A percentile compares a stretch with the other conserved stretches of the same genome.
Evolutionary conservation across 1,140 invertebrate genomes (phyloP).

Genomic region (Polyergus mexicanus): DNA sequence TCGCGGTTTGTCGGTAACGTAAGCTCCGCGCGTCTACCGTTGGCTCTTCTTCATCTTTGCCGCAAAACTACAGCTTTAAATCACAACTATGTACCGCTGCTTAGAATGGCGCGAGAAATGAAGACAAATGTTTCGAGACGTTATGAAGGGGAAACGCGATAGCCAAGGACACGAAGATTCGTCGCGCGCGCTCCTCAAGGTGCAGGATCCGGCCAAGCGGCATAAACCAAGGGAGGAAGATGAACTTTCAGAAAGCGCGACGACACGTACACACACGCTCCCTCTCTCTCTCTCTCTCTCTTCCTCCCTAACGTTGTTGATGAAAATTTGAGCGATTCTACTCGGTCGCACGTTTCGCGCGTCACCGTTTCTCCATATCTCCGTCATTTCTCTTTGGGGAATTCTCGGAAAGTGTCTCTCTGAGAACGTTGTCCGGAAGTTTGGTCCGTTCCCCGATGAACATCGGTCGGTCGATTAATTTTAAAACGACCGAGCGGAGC

Average conservation of each 20-base stretch:
- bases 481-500: conserved; percentile 41
- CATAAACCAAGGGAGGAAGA: conserved; percentile 23
- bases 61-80: conserved; percentile 76
- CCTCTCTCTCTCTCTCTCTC: no score
- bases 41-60: conserved; percentile 37
- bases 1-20: conserved; percentile 3
- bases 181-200: conserved; percentile 42
- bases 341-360: conserved; percentile 21
- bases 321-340: conserved; percentile 74
- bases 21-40: conserved; percentile 29
- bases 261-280: not conserved
- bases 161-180: conserved; percentile 67
- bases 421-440: conserved; percentile 47
- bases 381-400: conserved; percentile 48
- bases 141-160: conserved; percentile 83
- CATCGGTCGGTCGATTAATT: conserved; percentile 64
- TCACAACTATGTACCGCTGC: conserved; percentile 80
- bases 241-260: conserved; percentile 47
- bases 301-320: conserved; percentile 50
- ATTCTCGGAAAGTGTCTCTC: conserved; percentile 33
- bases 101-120: conserved; percentile 80
- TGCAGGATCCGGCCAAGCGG: not conserved
- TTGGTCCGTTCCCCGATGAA: conserved; percentile 55
- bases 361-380: conserved; percentile 47
- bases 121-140: conserved; percentile 81